Conservation (phyloP, 2,113 vertebrate species). For the Nycticebus coucang region DNA sequence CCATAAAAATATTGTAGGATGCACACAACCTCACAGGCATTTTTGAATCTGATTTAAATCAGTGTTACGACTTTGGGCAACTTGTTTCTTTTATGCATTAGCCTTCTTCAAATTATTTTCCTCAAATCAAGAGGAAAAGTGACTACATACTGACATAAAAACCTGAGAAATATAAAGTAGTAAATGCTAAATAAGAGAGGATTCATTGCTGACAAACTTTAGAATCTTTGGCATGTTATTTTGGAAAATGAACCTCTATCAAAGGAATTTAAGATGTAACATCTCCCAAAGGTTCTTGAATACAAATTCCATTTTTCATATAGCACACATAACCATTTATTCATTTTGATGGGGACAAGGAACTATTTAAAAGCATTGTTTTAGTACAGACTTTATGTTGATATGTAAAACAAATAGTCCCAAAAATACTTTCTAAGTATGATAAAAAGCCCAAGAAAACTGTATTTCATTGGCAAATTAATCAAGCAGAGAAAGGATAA, state of each 20-base stretch:
- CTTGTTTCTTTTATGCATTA: not conserved
- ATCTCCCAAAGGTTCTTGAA: not conserved
- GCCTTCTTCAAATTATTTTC: not conserved
- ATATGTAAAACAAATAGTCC: not conserved
- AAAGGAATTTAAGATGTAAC: not conserved
- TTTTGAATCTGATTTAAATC: not conserved
- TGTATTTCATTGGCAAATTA: not conserved
- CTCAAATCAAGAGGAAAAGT: not conserved
- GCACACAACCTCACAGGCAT: not conserved
- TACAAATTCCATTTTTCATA: not conserved
- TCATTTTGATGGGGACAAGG: not conserved
- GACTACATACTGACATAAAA: not conserved
- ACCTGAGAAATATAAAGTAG: not conserved
- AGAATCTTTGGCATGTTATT: not conserved
- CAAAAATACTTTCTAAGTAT: not conserved
- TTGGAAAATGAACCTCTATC: not conserved
- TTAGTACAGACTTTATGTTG: not conserved
- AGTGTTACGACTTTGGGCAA: not conserved
- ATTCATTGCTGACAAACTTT: not conserved
- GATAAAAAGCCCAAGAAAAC: not conserved
- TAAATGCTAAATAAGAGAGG: not conserved
- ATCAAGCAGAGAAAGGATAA: not conserved
- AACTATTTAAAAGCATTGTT: not conserved
- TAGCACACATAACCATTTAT: not conserved
- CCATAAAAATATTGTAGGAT: not conserved